Conservation (phyloP, 2,888 invertebrate species). For the Phrixothrix hirtus region DNA sequence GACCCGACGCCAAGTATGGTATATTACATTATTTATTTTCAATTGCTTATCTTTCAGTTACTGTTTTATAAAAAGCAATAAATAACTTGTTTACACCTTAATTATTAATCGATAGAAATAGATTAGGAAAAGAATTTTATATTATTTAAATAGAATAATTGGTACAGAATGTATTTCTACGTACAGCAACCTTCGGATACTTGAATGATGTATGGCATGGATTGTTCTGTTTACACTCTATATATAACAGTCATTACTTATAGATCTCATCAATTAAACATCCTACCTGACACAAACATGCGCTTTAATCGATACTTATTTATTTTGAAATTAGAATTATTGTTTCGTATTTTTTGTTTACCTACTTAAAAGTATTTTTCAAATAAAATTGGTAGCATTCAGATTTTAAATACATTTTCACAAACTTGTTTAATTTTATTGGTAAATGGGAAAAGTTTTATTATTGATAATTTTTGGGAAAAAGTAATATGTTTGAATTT, state of each 20-base stretch:
- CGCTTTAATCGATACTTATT: too few species aligned
- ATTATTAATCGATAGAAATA: slow-evolving; percentile 37
- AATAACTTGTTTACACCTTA: slow-evolving; percentile 40
- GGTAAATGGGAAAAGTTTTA: too few species aligned
- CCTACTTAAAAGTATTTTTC: too few species aligned
- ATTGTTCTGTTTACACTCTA: slow-evolving; percentile 33
- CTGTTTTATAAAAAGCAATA: slow-evolving; percentile 32
- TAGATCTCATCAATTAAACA: slow-evolving; percentile 25
- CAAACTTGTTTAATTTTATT: too few species aligned
- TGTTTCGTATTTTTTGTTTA: too few species aligned
- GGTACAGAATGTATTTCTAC: slow-evolving; percentile 36
- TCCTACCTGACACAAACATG: slow-evolving; percentile 13
- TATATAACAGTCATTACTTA: slow-evolving; percentile 28
- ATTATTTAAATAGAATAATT: slow-evolving; percentile 35
- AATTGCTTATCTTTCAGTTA: neutral
- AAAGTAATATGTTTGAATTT: too few species aligned
- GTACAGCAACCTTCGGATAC: slow-evolving; percentile 37
- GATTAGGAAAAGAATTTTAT: too few species aligned
- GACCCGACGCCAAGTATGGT: slow-evolving; percentile 48
- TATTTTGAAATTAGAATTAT: too few species aligned
- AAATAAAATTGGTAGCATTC: too few species aligned
- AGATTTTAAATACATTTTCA: too few species aligned
- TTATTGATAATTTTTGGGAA: too few species aligned
- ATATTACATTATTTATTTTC: neutral
- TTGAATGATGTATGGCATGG: slow-evolving; percentile 35